Evolutionary conservation across 1,140 invertebrate species (phyloP), one percentile per base, ranked within the genome.

Genomic region (Listronotus bonariensis): DNA sequence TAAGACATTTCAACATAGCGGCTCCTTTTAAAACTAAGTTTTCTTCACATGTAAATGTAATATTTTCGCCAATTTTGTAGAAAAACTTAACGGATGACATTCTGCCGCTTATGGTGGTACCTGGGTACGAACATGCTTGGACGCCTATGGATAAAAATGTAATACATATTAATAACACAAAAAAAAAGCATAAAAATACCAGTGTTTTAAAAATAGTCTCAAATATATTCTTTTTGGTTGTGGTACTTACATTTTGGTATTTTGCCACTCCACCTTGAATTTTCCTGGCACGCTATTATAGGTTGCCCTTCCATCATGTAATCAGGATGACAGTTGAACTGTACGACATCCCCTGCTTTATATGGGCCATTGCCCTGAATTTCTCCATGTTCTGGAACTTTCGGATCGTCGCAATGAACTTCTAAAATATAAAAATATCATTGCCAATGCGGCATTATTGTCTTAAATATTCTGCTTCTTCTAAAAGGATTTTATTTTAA

Each of bases 1-100:
- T 87, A 61, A 91, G 78, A 81, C 89, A 93, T 72, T 87, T 86
- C 14, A 93, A 79, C 79, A 90, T 88, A 12, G 87, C 83, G 3
- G 90, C 86, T 26, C 92, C 92, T 54, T 85, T 84, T 38, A 95
- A 79, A 58, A 82, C 81, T 55, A 92, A 86, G 0, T 90, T 91
- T 3, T 89, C 85, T 61, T 90, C 88, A 74, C 92, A 94, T 4
- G 90, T 90, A 77, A 93, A 93, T 4, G 87, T 89, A 17, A 94
- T 88, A n/a, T 87, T 91, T 76, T 93, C 91, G 1, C 89, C 89
- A 62, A 93, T 90, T 72, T 87, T 87, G 78, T 93, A 93, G 79
- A 90, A 93, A 79, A 93, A 93, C 76, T 92, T 92, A 6, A 93
- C 91, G 0, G 86, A 86, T 2, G 91, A 93, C 86, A 92, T 92